These are phyloP conservation scores for Murina feae DNA, from an alignment of 2,113 vertebrate genomes.

Conservation along the genomic window DNA sequence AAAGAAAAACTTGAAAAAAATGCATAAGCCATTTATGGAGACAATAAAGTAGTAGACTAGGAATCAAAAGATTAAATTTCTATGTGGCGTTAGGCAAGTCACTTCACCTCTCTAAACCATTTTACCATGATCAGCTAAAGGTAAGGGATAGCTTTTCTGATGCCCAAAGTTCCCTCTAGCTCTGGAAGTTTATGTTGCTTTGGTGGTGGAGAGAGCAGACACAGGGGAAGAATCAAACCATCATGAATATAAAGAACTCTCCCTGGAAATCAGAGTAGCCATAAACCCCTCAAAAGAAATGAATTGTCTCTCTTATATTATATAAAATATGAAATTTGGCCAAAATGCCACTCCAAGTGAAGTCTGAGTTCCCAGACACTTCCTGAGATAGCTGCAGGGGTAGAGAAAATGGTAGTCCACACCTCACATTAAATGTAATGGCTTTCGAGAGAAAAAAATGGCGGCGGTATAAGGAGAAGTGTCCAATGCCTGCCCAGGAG, in stretches of 20 bases:
- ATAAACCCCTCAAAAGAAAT: background rate
- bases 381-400: background rate
- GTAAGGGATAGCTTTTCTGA: background rate
- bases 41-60: background rate
- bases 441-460: too few relatives aligned
- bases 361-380: background rate
- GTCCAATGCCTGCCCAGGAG: too few relatives aligned
- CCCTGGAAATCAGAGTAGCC: background rate
- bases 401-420: background rate
- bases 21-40: background rate
- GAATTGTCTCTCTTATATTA: background rate
- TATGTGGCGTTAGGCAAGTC: background rate
- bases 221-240: background rate
- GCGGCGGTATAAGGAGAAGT: too few relatives aligned
- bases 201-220: background rate
- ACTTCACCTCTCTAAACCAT: background rate
- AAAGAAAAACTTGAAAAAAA: background rate
- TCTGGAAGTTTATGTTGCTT: background rate
- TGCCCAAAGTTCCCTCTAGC: background rate
- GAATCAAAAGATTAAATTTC: conserved; percentile 12
- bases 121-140: background rate
- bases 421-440: background rate
- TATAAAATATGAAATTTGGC: background rate
- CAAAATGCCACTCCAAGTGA: background rate
- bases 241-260: background rate